Conservation (phyloP, 2,888 invertebrate genomes). For the Leptopilina drosophilae region DNA sequence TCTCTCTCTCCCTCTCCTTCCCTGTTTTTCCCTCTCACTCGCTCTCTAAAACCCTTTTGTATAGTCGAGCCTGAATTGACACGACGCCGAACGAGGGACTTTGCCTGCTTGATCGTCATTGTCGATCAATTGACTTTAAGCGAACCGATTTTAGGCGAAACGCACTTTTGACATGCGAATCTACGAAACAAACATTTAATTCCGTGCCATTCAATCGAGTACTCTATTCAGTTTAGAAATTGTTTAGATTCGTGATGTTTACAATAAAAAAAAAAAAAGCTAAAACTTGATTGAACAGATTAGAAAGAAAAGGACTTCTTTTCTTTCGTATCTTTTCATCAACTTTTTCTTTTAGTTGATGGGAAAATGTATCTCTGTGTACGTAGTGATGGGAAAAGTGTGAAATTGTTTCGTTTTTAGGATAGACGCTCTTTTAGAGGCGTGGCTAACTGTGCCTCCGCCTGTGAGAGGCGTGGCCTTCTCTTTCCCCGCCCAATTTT, state of each 20-base stretch:
- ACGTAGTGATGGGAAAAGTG: too few species aligned
- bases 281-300: too few species aligned
- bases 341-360: too few species aligned
- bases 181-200: constrained; percentile 1
- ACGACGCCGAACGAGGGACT: not conserved
- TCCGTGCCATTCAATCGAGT: not conserved
- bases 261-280: not conserved
- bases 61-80: constrained; percentile 13
- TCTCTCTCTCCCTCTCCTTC: not conserved
- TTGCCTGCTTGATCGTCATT: constrained; percentile 4
- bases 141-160: constrained; percentile 20
- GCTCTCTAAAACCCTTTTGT: constrained; percentile 17
- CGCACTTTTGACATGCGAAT: constrained; percentile 34
- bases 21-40: not conserved
- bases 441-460: too few species aligned
- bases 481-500: too few species aligned
- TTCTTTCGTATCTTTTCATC: too few species aligned
- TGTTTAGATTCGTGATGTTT: not conserved
- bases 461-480: too few species aligned
- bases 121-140: constrained; percentile 31
- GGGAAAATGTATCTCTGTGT: too few species aligned
- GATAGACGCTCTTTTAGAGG: too few species aligned
- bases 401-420: too few species aligned
- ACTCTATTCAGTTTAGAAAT: not conserved
- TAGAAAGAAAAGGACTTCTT: too few species aligned